Evolutionary conservation across 1,140 invertebrate genomes (phyloP), one percentile per base, ranked within the genome.

Genomic region (Diorhabda carinulata): DNA sequence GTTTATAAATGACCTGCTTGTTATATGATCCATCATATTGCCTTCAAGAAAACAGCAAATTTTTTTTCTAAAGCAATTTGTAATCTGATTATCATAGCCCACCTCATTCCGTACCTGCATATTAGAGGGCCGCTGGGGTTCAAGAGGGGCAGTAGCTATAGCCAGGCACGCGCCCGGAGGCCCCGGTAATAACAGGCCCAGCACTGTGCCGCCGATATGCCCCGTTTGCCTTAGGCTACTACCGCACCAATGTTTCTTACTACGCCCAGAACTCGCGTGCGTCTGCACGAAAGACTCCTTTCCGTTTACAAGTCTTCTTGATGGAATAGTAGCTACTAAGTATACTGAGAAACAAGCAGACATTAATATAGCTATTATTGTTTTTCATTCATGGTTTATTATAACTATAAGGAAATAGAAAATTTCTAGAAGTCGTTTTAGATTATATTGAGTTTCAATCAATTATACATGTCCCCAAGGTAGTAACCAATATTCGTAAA

Each of bases 251-350:
- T 43, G 41, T 52, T 3, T 8, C 47, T 25, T 62, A 41, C 61
- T 43, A 62, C 61, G 61, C 61, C 61, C 61, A 62, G 61, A 62
- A 62, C 61, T 62, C 61, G 61, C 61, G 61, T 62, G 61, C 61
- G 43, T 52, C 47, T 52, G 47, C 47, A 52, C 47, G n/a, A 52
- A 52, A 52, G 47, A 52, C 47, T 52, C n/a, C 47, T 52, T 52
- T n/a, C 25, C 25, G 25, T 60, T 60, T 60, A 5, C 40, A 60
- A 41, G 58, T 41, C 58, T 60, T 40, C 58, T 60, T 40, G 58
- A 60, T 40, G 5, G 40, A 41, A n/a, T 25, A 25, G n/a, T 57
- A 9, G 3, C 4, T 57, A 25, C 25, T 25, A 25, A 25, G 25
- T 25, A 25, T 25, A 25, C 25, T 25, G 25, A 25, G 25, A 25